Percentiles rank a stretch among this genome's conserved stretches.
Evolutionary conservation across 30 jellyfish, hydroid and myxozoan species (phyloP).

Genomic region (Aurelia sp.): DNA sequence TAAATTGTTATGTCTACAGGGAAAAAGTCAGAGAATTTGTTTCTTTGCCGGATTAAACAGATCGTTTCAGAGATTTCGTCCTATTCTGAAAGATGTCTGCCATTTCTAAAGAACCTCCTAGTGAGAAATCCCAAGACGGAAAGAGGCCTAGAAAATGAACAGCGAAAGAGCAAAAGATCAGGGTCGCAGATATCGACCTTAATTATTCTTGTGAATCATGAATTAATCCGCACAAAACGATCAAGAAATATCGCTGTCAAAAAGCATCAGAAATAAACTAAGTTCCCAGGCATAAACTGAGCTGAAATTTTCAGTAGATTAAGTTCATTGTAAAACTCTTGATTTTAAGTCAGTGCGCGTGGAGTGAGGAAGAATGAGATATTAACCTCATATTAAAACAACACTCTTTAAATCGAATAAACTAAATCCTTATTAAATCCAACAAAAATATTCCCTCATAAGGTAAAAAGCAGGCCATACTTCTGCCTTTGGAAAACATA

Average conservation of each 20-base stretch:
- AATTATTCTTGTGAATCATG: too few relatives aligned
- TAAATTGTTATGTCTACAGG: too few relatives aligned
- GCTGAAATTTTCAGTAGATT: not conserved
- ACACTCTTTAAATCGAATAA: too few relatives aligned
- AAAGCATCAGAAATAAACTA: not conserved
- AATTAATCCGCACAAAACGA: too few relatives aligned
- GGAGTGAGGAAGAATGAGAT: not conserved
- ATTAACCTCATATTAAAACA: too few relatives aligned
- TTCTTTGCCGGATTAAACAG: not conserved
- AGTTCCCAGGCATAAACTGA: conserved; percentile 3
- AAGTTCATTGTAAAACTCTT: not conserved
- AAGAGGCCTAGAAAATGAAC: conserved; percentile 1
- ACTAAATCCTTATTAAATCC: too few relatives aligned
- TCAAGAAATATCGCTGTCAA: too few relatives aligned
- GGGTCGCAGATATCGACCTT: too few relatives aligned
- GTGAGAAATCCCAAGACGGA: conserved; percentile 33
- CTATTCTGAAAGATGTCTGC: conserved; percentile 3
- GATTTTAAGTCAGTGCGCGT: not conserved
- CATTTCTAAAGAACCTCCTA: conserved; percentile 7
- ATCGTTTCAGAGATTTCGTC: not conserved
- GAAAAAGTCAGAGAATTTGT: too few relatives aligned
- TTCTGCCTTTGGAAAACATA: too few relatives aligned
- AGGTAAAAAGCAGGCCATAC: too few relatives aligned
- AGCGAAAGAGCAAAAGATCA: conserved; percentile 4
- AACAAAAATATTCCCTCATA: too few relatives aligned